Conservation (phyloP, 2,797 vertebrate genomes). For the Sebastes trivittatus region DNA sequence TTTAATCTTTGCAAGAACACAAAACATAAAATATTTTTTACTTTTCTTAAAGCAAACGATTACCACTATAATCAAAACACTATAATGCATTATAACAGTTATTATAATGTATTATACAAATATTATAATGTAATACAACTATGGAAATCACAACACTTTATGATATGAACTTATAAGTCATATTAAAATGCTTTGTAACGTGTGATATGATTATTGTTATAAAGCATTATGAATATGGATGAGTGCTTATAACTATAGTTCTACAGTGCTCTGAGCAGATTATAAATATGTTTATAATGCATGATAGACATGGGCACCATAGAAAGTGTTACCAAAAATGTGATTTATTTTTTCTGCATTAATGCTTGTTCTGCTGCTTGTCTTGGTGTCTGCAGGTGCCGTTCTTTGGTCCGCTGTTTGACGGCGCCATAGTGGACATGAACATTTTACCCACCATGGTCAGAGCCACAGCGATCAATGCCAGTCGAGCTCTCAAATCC, state of each 20-base stretch:
- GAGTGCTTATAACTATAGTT: background rate
- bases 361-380: background rate
- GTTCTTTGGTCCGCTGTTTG: slow-evolving; percentile 97
- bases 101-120: no score
- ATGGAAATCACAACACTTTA: accelerated
- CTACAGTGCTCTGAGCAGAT: background rate
- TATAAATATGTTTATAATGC: background rate
- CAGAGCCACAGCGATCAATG: slow-evolving; percentile 97
- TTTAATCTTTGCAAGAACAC: no score
- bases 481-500: slow-evolving; percentile 96
- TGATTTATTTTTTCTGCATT: background rate
- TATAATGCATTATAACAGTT: no score
- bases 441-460: slow-evolving; percentile 97
- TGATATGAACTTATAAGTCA: no score
- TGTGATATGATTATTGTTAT: background rate
- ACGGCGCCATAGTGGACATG: slow-evolving; percentile 97
- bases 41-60: no score
- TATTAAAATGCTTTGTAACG: no score
- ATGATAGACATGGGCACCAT: no score
- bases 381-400: slow-evolving; percentile 84
- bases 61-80: no score
- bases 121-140: no score
- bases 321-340: background rate
- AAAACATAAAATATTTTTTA: no score
- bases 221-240: background rate